Evolutionary conservation across 2,888 invertebrate species (phyloP).

Genomic region (Altica lythri): DNA sequence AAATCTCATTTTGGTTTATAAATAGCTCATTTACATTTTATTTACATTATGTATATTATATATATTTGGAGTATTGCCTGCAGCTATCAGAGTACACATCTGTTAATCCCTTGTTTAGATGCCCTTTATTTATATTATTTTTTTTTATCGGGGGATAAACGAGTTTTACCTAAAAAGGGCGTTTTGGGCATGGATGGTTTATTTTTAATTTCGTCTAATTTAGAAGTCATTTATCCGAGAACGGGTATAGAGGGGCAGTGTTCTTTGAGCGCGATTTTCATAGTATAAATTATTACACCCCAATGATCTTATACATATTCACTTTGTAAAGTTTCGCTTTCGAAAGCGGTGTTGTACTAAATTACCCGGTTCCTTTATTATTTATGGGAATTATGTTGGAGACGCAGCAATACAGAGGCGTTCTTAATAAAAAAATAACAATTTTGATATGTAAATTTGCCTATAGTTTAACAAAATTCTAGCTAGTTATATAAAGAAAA

Average conservation of each 20-base stretch:
- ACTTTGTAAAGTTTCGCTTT: constrained; percentile 38
- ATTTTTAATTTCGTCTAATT: constrained; percentile 19
- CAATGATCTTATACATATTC: constrained; percentile 40
- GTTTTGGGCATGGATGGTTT: constrained; percentile 4
- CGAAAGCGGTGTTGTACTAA: constrained; percentile 18
- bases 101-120: too few relatives aligned
- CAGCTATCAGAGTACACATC: too few relatives aligned
- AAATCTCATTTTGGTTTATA: too few relatives aligned
- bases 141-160: too few relatives aligned
- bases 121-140: too few relatives aligned
- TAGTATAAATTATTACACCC: constrained; percentile 35
- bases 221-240: constrained; percentile 21
- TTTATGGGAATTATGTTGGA: constrained; percentile 19
- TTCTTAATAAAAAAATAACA: too few relatives aligned
- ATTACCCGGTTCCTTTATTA: constrained; percentile 21
- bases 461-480: too few relatives aligned
- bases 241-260: constrained; percentile 1
- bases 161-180: neutral
- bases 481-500: too few relatives aligned
- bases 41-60: too few relatives aligned
- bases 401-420: constrained; percentile 7
- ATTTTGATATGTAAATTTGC: too few relatives aligned
- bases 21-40: too few relatives aligned
- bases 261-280: constrained; percentile 19
- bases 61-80: too few relatives aligned